These are phyloP conservation scores for Taeniopygia guttata DNA, from an alignment of 2,797 vertebrate species.

Conservation along the genomic window DNA sequence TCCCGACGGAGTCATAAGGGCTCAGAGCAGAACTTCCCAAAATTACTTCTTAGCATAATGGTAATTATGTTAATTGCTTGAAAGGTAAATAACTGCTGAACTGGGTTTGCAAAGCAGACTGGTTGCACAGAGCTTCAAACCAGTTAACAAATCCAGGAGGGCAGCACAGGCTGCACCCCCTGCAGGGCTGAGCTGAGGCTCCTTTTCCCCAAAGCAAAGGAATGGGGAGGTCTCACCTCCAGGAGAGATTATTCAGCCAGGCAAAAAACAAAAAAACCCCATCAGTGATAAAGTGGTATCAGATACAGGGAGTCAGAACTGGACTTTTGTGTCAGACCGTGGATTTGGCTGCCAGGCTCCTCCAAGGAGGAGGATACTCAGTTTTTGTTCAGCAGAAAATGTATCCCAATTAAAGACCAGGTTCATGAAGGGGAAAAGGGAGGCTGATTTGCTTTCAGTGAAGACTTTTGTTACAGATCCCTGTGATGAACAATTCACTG, in stretches of 20 bases:
- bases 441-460: background rate
- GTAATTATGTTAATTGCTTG: conserved; percentile 82
- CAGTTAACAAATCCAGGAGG: conserved; percentile 50
- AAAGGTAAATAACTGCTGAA: conserved; percentile 83
- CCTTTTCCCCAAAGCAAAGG: no score
- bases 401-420: background rate
- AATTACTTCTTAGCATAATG: conserved; percentile 81
- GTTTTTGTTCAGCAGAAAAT: background rate
- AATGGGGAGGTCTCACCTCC: background rate
- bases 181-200: background rate
- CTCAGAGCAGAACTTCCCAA: conserved; percentile 77
- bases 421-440: background rate
- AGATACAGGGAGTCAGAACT: background rate
- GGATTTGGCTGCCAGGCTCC: background rate
- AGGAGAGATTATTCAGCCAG: background rate
- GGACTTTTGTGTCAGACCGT: background rate
- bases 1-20: conserved; percentile 75
- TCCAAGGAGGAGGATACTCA: background rate
- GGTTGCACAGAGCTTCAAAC: background rate
- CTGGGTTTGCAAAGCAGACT: conserved; percentile 64
- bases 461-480: background rate
- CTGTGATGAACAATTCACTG: background rate
- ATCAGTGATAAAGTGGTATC: rapidly evolving
- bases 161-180: background rate
- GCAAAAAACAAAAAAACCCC: background rate